A percentile compares a stretch with the other conserved stretches of the same genome.
Conservation (phyloP, 2,113 vertebrate species). For the Ammodytes marinus region DNA sequence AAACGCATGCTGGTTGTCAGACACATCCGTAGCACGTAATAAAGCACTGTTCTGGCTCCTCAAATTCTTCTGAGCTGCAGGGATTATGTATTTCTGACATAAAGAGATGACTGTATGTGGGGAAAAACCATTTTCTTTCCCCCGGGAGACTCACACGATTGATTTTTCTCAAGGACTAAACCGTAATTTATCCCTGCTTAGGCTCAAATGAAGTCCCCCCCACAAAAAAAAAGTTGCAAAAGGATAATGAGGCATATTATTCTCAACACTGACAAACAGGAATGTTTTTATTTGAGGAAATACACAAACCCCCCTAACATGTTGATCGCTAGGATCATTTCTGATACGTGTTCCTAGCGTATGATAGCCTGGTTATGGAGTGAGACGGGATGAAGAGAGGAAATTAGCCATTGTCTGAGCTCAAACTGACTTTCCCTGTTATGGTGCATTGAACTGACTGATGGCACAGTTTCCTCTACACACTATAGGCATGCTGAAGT, state of each 20-base stretch:
- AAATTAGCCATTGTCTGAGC: slow-evolving; percentile 65
- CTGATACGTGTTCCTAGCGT: slow-evolving; percentile 44
- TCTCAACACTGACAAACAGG: slow-evolving; percentile 23
- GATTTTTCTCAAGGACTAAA: slow-evolving; percentile 72
- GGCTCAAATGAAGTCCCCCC: slow-evolving; percentile 49
- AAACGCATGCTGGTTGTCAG: slow-evolving; percentile 65
- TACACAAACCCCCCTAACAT: not conserved
- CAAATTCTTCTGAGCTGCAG: slow-evolving; percentile 54
- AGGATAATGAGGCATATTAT: slow-evolving; percentile 43
- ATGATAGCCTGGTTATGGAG: slow-evolving; percentile 31
- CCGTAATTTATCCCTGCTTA: slow-evolving; percentile 62
- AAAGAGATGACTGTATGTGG: slow-evolving; percentile 63
- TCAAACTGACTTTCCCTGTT: slow-evolving; percentile 47
- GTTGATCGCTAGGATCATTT: slow-evolving; percentile 23
- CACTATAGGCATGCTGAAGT: slow-evolving; percentile 49
- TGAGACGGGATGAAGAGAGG: slow-evolving; percentile 41
- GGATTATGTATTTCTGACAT: slow-evolving; percentile 72
- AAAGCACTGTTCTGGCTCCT: slow-evolving; percentile 66
- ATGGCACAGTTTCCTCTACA: slow-evolving; percentile 50
- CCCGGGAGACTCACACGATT: slow-evolving; percentile 57
- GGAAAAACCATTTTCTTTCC: slow-evolving; percentile 54
- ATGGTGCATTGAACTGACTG: slow-evolving; percentile 69
- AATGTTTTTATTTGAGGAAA: slow-evolving; percentile 38
- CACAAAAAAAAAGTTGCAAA: slow-evolving; percentile 42
- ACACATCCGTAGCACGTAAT: slow-evolving; percentile 67